These are phyloP conservation scores for Pherbina coryleti DNA, from an alignment of 2,888 invertebrate genomes.

Conservation along the genomic window DNA sequence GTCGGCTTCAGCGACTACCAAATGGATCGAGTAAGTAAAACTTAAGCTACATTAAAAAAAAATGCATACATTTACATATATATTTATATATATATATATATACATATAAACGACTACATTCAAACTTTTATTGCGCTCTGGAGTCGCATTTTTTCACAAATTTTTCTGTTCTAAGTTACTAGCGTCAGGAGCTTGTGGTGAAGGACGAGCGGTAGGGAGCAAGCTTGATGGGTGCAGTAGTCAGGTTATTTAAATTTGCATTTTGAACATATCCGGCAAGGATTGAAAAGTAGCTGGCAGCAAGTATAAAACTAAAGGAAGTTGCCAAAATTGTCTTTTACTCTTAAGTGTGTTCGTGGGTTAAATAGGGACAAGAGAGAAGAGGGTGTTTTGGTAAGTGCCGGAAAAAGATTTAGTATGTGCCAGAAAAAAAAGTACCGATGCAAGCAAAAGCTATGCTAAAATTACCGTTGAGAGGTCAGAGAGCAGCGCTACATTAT, in stretches of 20 bases:
- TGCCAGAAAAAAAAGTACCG: constrained; percentile 19
- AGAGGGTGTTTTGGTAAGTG: background rate
- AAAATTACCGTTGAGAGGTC: constrained; percentile 22
- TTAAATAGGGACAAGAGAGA: background rate
- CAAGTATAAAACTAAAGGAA: constrained; percentile 13
- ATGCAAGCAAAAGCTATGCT: background rate
- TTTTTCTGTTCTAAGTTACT: background rate
- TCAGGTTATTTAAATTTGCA: constrained; percentile 34
- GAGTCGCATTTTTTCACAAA: constrained; percentile 45
- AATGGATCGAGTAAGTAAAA: constrained; percentile 66
- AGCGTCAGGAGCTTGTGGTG: background rate
- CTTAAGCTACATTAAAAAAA: constrained; percentile 30
- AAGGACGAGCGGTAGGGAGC: background rate
- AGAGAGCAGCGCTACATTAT: background rate
- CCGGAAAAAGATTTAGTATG: constrained; percentile 24
- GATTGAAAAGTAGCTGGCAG: background rate
- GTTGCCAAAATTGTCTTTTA: constrained; percentile 30
- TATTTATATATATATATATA: no score
- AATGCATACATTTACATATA: background rate
- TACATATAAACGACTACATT: constrained; percentile 36
- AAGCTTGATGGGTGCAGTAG: background rate
- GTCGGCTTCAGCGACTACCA: constrained; percentile 67
- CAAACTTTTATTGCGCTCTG: constrained; percentile 61
- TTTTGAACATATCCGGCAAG: constrained; percentile 7
- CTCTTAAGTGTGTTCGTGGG: background rate